These are phyloP conservation scores for Dolichoris vasculosae DNA, from an alignment of 1,140 invertebrate species.

Conservation along the genomic window DNA sequence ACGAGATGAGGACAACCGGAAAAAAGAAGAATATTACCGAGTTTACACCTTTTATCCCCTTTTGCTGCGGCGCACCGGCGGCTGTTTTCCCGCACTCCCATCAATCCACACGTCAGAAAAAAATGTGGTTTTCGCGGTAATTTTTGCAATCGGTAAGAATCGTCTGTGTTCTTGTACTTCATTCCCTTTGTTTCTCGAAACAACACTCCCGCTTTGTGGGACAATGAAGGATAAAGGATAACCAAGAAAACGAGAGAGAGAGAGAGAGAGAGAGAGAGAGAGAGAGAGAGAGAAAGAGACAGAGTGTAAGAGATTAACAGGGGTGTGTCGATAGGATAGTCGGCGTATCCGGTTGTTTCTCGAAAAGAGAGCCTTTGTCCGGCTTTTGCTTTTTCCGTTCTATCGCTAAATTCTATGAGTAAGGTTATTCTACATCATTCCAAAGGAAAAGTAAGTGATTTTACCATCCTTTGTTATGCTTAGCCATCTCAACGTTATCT, in stretches of 20 bases:
- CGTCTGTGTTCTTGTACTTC: too few species aligned
- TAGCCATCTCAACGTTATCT: not conserved
- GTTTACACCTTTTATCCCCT: too few species aligned
- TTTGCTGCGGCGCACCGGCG: too few species aligned
- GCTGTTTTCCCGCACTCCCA: too few species aligned
- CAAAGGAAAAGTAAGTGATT: not conserved
- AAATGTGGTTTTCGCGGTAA: not conserved
- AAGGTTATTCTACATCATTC: not conserved
- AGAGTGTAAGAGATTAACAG: slow-evolving; percentile 10
- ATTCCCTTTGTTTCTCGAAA: not conserved
- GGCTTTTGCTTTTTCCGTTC: not conserved
- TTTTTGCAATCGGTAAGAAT: not conserved
- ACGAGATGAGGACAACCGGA: not conserved
- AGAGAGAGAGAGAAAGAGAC: too few species aligned
- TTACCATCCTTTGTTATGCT: not conserved
- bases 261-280: too few species aligned
- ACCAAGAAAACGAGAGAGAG: not conserved
- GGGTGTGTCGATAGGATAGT: slow-evolving; percentile 23
- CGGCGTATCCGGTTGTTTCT: not conserved
- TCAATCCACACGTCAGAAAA: not conserved
- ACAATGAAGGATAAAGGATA: not conserved
- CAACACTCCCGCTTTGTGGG: too few species aligned
- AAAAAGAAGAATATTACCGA: not conserved
- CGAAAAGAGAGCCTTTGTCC: not conserved
- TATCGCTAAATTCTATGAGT: not conserved